These are phyloP conservation scores for Lytechinus variegatus DNA, from an alignment of 35 echinoderm and acorn worm genomes.

Conservation along the genomic window DNA sequence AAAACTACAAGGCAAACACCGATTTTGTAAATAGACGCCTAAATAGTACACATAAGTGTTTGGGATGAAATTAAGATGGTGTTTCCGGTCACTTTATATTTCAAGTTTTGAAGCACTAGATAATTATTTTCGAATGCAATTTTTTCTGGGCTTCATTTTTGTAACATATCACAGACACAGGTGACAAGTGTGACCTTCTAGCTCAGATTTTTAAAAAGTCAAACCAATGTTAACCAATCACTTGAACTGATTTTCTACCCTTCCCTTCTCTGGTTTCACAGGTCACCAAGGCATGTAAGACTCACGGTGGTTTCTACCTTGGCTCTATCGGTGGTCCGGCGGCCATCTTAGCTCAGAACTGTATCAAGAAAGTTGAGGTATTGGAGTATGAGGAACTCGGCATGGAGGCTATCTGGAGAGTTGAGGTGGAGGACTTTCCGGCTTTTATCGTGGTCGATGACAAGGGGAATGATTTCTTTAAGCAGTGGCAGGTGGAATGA, in stretches of 20 bases:
- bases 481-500: constrained; percentile 96
- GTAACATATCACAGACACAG: too few species aligned
- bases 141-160: too few species aligned
- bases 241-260: background rate
- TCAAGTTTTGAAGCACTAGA: too few species aligned
- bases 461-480: constrained; percentile 99
- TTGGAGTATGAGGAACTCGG: constrained; percentile 95
- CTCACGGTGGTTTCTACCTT: constrained; percentile 93
- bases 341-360: constrained; percentile 96
- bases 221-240: too few species aligned
- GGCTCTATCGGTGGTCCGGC: constrained; percentile 96
- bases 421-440: constrained; percentile 89
- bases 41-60: too few species aligned
- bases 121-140: too few species aligned
- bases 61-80: too few species aligned
- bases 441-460: constrained; percentile 99
- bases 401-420: constrained; percentile 94
- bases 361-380: constrained; percentile 94
- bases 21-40: too few species aligned
- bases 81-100: too few species aligned
- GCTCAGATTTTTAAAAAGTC: too few species aligned
- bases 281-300: constrained; percentile 95
- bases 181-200: too few species aligned
- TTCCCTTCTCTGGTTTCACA: background rate
- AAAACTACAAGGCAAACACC: too few species aligned